Evolutionary conservation across 92 coral and sea anemone species (phyloP), one percentile per base, ranked within the genome.

Genomic region (Micromussa lordhowensis): DNA sequence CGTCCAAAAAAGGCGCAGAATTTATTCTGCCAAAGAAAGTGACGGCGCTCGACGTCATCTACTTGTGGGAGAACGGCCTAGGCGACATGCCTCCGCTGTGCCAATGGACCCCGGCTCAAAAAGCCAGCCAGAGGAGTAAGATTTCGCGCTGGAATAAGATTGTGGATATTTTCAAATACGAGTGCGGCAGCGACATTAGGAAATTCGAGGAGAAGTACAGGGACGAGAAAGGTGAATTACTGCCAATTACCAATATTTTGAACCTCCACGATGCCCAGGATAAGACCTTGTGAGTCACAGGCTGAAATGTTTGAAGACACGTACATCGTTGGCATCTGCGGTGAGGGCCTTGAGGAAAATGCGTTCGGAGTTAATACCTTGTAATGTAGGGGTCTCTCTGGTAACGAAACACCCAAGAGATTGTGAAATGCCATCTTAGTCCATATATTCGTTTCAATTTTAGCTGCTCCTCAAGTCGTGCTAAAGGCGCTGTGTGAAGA

Each of bases 131-230:
- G 78, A 89, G 98, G 15, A 98, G 98, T 78, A 98, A 98, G 88
- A 92, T 98, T n/a, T 98, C 98, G 55, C 95, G 99, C 48, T 98
- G 99, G 99, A 93, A 95, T 84, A 98, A 98, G 81, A 93, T 98
- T 32, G 99, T 94, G 82, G 99, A 98, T 69, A 96, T 98, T 53
- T 98, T 98, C 55, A 96, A 96, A 77, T 92, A 93, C 77, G 98
- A 96, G 84, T 98, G 99, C 73, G 93, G 96, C 44, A 85, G 99
- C 49, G 96, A 98, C 89, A 88, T 96, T 57, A 83, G 99, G 61
- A 92, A 91, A 75, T 98, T 95, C 88, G 99, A 98, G 89, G 98
- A 95, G 84, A 98, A 98, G 82, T 98, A 98, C 93, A 92, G 93
- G 77, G 98, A 98, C 75, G 99, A 95, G 80, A 85, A 92, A 76